These are phyloP conservation scores for Sebastes dallii DNA, from an alignment of 2,797 vertebrate genomes.

Conservation along the genomic window DNA sequence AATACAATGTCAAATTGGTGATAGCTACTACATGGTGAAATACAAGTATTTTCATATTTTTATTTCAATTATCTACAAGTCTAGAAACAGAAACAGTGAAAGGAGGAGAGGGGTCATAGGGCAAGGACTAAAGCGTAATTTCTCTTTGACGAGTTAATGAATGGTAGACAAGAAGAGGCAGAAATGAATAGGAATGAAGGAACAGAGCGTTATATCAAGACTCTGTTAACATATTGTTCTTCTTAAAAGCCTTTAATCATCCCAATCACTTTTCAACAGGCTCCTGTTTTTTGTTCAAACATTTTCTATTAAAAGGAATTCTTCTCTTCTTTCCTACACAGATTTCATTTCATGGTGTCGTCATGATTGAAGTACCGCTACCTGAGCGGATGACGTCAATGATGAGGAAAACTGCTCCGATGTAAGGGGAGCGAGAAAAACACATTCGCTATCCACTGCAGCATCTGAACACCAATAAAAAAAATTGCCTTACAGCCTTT, in stretches of 20 bases:
- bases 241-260: slow-evolving; percentile 6
- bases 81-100: background rate
- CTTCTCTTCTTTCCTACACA: background rate
- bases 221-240: background rate
- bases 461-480: slow-evolving; percentile 4
- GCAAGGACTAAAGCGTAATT: background rate
- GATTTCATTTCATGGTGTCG: slow-evolving; percentile 14
- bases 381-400: slow-evolving; percentile 15
- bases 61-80: background rate
- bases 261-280: background rate
- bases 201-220: background rate
- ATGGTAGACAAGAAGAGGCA: background rate
- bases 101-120: background rate
- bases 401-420: background rate
- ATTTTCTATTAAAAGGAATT: slow-evolving; percentile 1
- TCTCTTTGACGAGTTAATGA: slow-evolving; percentile 5
- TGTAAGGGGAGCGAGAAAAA: background rate
- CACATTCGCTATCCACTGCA: background rate
- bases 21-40: background rate
- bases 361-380: background rate
- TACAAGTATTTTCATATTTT: background rate
- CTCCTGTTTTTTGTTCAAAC: background rate
- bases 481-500: slow-evolving; percentile 6
- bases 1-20: background rate
- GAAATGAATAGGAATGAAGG: background rate